These are phyloP conservation scores for Plecotus auritus DNA, from an alignment of 2,113 vertebrate species.

Conservation along the genomic window DNA sequence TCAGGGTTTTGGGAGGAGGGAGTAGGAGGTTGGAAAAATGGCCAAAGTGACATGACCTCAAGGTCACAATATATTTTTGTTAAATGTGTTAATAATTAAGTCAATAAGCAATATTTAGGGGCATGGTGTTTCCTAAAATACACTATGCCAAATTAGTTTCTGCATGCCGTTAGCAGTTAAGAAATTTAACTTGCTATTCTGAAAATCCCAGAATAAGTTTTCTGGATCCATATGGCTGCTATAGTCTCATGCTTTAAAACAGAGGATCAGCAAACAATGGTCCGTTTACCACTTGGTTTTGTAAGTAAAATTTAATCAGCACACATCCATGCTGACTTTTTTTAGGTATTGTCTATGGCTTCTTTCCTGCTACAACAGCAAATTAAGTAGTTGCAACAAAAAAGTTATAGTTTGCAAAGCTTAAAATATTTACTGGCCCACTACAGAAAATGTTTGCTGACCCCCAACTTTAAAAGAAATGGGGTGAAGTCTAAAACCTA, in stretches of 20 bases:
- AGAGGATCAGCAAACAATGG: not conserved
- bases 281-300: not conserved
- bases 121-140: not conserved
- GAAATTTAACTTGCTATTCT: not conserved
- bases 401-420: not conserved
- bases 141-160: not conserved
- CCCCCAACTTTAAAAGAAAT: not conserved
- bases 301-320: not conserved
- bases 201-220: constrained; percentile 7
- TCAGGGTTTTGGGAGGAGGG: not conserved
- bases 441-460: constrained; percentile 5
- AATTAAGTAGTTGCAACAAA: not conserved
- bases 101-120: not conserved
- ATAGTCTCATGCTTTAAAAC: not conserved
- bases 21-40: not conserved
- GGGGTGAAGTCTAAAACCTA: not conserved
- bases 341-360: not conserved
- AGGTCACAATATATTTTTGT: constrained; percentile 13
- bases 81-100: not conserved
- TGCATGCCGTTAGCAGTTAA: not conserved
- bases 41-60: constrained; percentile 1
- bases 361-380: not conserved
- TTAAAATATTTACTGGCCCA: not conserved
- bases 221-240: not conserved
- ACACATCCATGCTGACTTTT: no score